Percentiles rank a stretch among this genome's conserved stretches.
phyloP scores from a whole-genome alignment of 2,797 vertebrate species.

The Podargus strigoides region DNA sequence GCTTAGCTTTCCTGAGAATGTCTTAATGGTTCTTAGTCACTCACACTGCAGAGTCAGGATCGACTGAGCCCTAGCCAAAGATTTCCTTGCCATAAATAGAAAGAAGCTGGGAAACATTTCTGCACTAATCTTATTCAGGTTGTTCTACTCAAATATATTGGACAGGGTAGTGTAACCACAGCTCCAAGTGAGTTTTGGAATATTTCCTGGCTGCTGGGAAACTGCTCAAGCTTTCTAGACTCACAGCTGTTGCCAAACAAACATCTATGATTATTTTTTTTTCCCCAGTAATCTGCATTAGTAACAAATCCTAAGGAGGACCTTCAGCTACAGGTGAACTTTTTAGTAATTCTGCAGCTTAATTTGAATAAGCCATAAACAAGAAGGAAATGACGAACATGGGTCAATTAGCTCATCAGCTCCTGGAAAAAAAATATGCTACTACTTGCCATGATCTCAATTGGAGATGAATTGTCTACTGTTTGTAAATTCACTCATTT shows the following conservation, averaged over 20 bases:
- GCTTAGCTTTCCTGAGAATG: neutral
- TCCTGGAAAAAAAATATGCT: neutral
- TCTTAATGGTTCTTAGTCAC: slow-evolving; percentile 54
- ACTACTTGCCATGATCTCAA: neutral
- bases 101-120: neutral
- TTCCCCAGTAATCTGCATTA: neutral
- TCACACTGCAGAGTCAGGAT: slow-evolving; percentile 20
- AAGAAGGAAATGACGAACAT: neutral
- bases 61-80: neutral
- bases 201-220: slow-evolving; percentile 23
- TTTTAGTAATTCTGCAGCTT: neutral
- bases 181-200: slow-evolving; percentile 27
- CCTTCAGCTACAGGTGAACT: neutral
- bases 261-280: neutral
- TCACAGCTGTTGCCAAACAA: neutral
- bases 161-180: neutral
- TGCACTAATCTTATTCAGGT: slow-evolving; percentile 26
- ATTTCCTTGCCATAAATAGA: slow-evolving; percentile 29
- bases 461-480: neutral
- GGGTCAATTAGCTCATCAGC: neutral
- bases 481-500: neutral
- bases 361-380: neutral
- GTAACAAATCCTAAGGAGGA: neutral
- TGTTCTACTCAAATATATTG: neutral
- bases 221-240: slow-evolving; percentile 19